A percentile compares a stretch with the other conserved stretches of the same genome.
Evolutionary conservation across 1,140 invertebrate species (phyloP).

Genomic region (Eriosoma lanigerum): DNA sequence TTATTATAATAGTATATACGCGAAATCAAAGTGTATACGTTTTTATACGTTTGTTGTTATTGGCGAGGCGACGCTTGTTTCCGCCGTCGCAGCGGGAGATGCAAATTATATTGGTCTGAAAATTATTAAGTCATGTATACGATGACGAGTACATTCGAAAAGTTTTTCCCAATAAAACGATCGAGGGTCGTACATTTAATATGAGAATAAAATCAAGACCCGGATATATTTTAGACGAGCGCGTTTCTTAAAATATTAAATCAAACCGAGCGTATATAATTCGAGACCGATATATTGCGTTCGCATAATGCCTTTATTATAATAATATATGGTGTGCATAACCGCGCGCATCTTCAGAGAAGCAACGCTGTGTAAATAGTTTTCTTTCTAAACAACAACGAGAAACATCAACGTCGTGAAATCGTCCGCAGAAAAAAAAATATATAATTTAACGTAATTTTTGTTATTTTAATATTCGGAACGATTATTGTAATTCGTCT

Average conservation of each 20-base stretch:
- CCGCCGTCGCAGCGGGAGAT: not conserved
- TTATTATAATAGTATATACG: not conserved
- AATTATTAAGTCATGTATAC: constrained; percentile 6
- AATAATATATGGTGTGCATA: too few species aligned
- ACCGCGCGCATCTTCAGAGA: not conserved
- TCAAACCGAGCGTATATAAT: constrained; percentile 31
- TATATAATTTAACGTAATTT: too few species aligned
- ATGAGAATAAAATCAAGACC: not conserved
- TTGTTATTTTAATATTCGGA: too few species aligned
- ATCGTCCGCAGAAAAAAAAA: too few species aligned
- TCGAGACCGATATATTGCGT: too few species aligned
- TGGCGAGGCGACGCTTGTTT: not conserved
- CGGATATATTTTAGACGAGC: not conserved
- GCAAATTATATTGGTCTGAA: not conserved
- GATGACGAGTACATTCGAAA: not conserved
- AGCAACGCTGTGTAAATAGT: not conserved
- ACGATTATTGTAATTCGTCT: too few species aligned
- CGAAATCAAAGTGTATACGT: not conserved
- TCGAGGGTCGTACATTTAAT: not conserved
- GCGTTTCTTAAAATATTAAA: constrained; percentile 21
- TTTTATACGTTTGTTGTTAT: not conserved
- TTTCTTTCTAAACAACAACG: not conserved
- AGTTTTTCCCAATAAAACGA: not conserved
- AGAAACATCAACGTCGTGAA: too few species aligned
- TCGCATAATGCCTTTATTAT: too few species aligned